These are phyloP conservation scores for Lithobates sylvaticus DNA, from an alignment of 2,797 vertebrate genomes.

Conservation along the genomic window DNA sequence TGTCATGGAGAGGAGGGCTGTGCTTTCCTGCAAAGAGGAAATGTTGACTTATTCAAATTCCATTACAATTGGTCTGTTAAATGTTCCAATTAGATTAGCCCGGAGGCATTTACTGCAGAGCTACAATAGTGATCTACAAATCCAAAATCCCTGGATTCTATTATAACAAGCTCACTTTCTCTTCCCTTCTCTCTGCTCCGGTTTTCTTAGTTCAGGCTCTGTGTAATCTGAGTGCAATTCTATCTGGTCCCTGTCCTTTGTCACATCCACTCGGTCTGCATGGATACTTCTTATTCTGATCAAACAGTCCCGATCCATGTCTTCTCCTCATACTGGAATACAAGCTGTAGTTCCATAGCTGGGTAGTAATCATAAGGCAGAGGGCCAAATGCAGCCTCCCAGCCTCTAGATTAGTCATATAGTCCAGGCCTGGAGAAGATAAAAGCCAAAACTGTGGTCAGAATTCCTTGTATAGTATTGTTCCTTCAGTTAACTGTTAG, in stretches of 20 bases:
- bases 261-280: no score
- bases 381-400: neutral
- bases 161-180: no score
- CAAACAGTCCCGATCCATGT: neutral
- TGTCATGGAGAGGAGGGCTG: neutral
- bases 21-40: slow-evolving; percentile 13
- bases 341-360: neutral
- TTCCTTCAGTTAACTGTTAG: neutral
- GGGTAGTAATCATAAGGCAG: neutral
- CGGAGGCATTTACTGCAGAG: no score
- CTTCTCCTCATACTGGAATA: neutral
- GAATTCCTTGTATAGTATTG: slow-evolving; percentile 4
- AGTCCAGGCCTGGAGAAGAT: neutral
- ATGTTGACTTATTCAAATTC: slow-evolving; percentile 40
- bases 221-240: no score
- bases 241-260: no score
- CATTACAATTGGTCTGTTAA: neutral
- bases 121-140: no score
- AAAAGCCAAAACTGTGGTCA: neutral
- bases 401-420: neutral
- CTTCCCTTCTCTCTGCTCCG: no score
- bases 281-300: no score
- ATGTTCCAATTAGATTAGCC: no score
- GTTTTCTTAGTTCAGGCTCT: no score
- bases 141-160: no score